These are phyloP conservation scores for Leptopilina boulardi DNA, from an alignment of 1,140 invertebrate species.

Conservation along the genomic window DNA sequence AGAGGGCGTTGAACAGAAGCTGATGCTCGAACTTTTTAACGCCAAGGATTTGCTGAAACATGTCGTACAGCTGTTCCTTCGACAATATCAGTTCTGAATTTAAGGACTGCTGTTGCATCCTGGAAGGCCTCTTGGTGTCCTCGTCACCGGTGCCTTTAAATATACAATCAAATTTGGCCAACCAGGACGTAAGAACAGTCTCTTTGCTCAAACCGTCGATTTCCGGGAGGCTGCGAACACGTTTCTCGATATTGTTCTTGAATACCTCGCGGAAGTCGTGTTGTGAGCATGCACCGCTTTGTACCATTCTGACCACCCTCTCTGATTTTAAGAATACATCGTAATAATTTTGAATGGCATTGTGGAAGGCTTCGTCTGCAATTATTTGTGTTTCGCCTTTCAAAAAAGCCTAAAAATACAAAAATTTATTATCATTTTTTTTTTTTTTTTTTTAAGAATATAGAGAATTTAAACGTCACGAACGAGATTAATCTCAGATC, in stretches of 20 bases:
- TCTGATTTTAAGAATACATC: constrained; percentile 99
- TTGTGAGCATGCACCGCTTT: constrained; percentile 97
- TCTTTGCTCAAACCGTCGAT: constrained; percentile 99
- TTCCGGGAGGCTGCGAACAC: constrained; percentile 97
- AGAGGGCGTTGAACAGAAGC: constrained; percentile 98
- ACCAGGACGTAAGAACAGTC: constrained; percentile 98
- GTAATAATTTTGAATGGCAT: constrained; percentile 97
- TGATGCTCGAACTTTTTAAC: constrained; percentile 99
- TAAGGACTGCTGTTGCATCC: constrained; percentile 90
- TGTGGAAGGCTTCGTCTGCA: constrained; percentile 99
- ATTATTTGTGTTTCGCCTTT: constrained; percentile 98
- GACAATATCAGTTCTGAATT: constrained; percentile 94
- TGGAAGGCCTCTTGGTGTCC: constrained; percentile 89
- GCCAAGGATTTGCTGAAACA: constrained; percentile 99
- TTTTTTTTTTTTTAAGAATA: no score
- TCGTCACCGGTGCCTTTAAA: constrained; percentile 95
- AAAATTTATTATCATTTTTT: no score
- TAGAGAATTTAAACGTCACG: no score
- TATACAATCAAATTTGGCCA: constrained; percentile 99
- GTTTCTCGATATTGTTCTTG: constrained; percentile 97
- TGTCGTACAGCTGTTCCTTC: constrained; percentile 99
- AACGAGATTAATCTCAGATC: no score
- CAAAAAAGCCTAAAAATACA: constrained; percentile 84
- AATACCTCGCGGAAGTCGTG: constrained; percentile 99
- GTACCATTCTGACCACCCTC: constrained; percentile 95